These are phyloP conservation scores for Drosophila pseudoobscura DNA, from an alignment of 1,140 invertebrate genomes.

Conservation along the genomic window DNA sequence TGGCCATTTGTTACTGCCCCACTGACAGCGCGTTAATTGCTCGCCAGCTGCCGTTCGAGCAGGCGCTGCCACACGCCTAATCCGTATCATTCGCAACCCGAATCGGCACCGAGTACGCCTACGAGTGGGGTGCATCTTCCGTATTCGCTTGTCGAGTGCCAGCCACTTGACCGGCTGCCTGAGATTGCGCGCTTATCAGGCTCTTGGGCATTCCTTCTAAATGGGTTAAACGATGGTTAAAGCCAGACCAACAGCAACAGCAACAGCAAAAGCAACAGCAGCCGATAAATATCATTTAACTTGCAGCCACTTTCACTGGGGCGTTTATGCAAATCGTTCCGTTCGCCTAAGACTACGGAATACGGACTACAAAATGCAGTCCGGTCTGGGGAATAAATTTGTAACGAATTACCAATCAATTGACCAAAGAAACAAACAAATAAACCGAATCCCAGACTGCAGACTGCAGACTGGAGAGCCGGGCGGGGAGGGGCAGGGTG, in stretches of 20 bases:
- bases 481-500: background rate
- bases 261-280: slow-evolving; percentile 10
- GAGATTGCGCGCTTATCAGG: no score
- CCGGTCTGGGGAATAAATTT: slow-evolving; percentile 43
- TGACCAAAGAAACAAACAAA: slow-evolving; percentile 57
- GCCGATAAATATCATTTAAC: slow-evolving; percentile 44
- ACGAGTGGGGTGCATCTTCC: no score
- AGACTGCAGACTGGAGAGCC: slow-evolving; percentile 17
- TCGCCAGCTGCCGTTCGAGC: slow-evolving; percentile 5
- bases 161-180: no score
- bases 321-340: slow-evolving; percentile 51
- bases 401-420: slow-evolving; percentile 70
- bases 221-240: slow-evolving; percentile 26
- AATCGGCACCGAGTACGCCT: slow-evolving; percentile 2
- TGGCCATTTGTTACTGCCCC: slow-evolving; percentile 21
- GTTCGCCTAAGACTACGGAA: slow-evolving; percentile 19
- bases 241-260: slow-evolving; percentile 17
- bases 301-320: slow-evolving; percentile 51
- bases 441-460: slow-evolving; percentile 15
- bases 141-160: no score
- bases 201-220: slow-evolving; percentile 1
- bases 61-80: slow-evolving; percentile 1
- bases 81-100: slow-evolving; percentile 9
- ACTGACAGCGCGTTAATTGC: slow-evolving; percentile 67
- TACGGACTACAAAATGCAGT: background rate